Base-by-base conservation (phyloP, 1,140 invertebrate species). In the Araneus ventricosus region DNA sequence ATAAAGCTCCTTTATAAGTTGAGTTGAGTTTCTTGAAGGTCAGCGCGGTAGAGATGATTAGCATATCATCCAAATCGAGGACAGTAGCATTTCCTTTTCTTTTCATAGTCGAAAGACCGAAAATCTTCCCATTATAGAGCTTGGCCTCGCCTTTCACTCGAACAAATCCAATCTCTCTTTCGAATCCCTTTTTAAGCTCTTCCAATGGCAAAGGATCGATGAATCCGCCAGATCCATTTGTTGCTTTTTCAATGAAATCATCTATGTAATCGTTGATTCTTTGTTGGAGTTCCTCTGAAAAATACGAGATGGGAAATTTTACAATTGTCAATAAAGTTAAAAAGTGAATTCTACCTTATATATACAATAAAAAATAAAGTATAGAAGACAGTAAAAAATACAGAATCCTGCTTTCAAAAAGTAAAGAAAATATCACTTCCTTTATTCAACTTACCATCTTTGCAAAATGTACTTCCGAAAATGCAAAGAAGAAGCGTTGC, bases 131-230 rank as follows among this genome's bases (percentile, higher is more conserved):
- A 41, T 93, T 70, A 22, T 61, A 88, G 4, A 93, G 85, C 57
- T 93, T 93, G 10, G 63, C 92, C 82, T 88, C 92, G 20, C 92
- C 92, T 63, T 88, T 93, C 20, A 93, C 70, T 63, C 37, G 88
- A 17, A 93, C 57, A 63, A 88, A 80, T 8, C 30, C 86, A 22
- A 93, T 61, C 61, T 93, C 86, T 79, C 86, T 52, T 30, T 93
- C 92, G 39, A 93, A 93, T 5, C 45, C 24, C 61, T 80, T 88
- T 24, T 41, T 84, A 27, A 93, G 20, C n/a, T 93, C 85, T 2
- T 93, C 92, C 30, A 93, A 63, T 0, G 92, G 85, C 37, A 80
- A 45, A 41, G 92, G 92, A 27, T 93, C 92, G 14, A 88, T 88
- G 45, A 93, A 93, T 8, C 92, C 92, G 1, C 92, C 92, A 4